Percentiles rank a stretch among this genome's conserved stretches.
Conservation (phyloP, 2,888 invertebrate genomes). For the Sinhomidia bicolor region DNA sequence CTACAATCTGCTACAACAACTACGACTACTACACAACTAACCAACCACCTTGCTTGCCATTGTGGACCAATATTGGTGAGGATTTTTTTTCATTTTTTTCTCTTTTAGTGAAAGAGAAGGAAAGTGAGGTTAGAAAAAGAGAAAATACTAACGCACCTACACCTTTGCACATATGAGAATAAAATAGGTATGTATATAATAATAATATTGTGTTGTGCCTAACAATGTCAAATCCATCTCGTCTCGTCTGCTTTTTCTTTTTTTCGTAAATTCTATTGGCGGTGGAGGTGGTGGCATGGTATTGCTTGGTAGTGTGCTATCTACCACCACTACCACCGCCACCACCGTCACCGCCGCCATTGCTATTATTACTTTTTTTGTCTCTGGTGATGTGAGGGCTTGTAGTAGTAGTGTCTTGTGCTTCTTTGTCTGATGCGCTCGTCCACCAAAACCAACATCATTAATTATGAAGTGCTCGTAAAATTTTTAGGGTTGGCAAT, state of each 20-base stretch:
- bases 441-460: slow-evolving; percentile 67
- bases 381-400: not conserved
- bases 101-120: not conserved
- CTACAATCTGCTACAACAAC: not conserved
- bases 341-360: slow-evolving; percentile 5
- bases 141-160: not conserved
- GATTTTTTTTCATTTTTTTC: not conserved
- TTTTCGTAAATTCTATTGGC: not conserved
- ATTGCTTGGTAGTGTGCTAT: not conserved
- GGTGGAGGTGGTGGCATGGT: not conserved
- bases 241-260: slow-evolving; percentile 6
- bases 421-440: slow-evolving; percentile 1
- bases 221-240: slow-evolving; percentile 67
- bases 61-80: too few relatives aligned
- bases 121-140: not conserved
- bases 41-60: not conserved
- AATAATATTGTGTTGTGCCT: slow-evolving; percentile 2
- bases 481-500: slow-evolving; percentile 77
- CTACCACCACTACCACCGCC: not conserved
- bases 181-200: slow-evolving; percentile 1
- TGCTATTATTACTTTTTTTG: slow-evolving; percentile 22
- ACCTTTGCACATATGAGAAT: too few relatives aligned
- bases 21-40: not conserved
- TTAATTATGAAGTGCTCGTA: slow-evolving; percentile 78
- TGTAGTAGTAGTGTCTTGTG: slow-evolving; percentile 8